These are phyloP conservation scores for Strigops habroptila DNA, from an alignment of 2,113 vertebrate species.

Conservation along the genomic window DNA sequence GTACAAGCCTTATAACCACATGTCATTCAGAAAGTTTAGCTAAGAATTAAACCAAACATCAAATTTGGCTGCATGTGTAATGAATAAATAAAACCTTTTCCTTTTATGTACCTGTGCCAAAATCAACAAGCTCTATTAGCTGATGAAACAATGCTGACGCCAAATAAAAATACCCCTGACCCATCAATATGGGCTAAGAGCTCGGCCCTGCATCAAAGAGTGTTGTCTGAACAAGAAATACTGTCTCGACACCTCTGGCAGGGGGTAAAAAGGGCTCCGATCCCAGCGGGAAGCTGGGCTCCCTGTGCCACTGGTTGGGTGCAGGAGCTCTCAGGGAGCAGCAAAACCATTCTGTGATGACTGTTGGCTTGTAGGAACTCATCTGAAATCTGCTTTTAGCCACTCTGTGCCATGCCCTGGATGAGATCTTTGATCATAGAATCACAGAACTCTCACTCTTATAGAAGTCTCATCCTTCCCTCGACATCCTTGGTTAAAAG, in stretches of 20 bases:
- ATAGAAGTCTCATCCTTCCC: slow-evolving; percentile 20
- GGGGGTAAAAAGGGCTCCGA: background rate
- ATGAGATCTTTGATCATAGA: background rate
- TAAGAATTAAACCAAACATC: slow-evolving; percentile 44
- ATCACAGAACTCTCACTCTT: background rate
- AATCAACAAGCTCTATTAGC: slow-evolving; percentile 57
- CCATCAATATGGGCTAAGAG: slow-evolving; percentile 46
- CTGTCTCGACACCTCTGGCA: background rate
- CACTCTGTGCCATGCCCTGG: background rate
- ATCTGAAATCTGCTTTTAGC: background rate
- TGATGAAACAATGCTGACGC: slow-evolving; percentile 54
- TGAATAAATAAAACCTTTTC: slow-evolving; percentile 57
- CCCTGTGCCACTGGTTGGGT: accelerated
- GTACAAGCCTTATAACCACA: slow-evolving; percentile 4
- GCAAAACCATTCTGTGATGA: background rate
- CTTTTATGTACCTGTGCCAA: slow-evolving; percentile 18
- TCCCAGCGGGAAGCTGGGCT: background rate
- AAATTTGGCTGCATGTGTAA: slow-evolving; percentile 15
- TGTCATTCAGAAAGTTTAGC: slow-evolving; percentile 51
- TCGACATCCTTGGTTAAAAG: background rate
- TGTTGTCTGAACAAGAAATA: background rate
- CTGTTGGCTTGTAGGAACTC: accelerated
- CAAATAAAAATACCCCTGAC: slow-evolving; percentile 55
- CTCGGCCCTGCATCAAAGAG: slow-evolving; percentile 15
- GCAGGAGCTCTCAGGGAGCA: background rate